phyloP scores from a whole-genome alignment of 1,140 invertebrate genomes.

The Melipona quadrifasciata region DNA sequence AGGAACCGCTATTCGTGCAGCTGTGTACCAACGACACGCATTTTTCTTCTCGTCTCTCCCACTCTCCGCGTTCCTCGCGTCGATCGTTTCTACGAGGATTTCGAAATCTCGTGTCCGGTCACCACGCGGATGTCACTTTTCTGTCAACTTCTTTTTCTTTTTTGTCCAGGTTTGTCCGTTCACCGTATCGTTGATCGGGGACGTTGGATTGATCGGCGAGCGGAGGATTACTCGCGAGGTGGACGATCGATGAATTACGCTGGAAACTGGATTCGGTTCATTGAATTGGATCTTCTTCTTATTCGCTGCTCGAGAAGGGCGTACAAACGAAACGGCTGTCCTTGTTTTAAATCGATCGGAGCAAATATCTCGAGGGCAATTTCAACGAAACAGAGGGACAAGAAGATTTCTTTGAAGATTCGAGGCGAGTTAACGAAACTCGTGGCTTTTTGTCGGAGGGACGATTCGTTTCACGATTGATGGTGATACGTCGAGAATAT shows the following conservation, averaged over 20 bases:
- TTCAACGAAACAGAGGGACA: background rate
- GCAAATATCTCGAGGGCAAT: background rate
- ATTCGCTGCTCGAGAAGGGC: background rate
- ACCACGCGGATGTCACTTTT: constrained; percentile 2
- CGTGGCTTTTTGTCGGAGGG: background rate
- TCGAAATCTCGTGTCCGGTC: constrained; percentile 21
- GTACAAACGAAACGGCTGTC: background rate
- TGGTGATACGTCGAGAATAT: constrained; percentile 11
- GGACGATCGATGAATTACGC: constrained; percentile 9
- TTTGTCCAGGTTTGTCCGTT: background rate
- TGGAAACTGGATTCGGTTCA: background rate
- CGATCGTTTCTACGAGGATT: constrained; percentile 25
- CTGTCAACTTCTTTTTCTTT: background rate
- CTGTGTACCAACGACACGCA: constrained; percentile 34
- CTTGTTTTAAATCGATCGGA: background rate
- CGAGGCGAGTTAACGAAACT: background rate
- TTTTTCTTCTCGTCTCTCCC: constrained; percentile 7
- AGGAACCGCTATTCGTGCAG: constrained; percentile 64
- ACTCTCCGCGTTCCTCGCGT: background rate
- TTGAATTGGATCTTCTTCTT: background rate
- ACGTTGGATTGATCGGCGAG: background rate
- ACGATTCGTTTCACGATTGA: too few relatives aligned
- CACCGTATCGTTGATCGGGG: background rate
- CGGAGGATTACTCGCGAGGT: background rate
- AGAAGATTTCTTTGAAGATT: background rate